Evolutionary conservation across 1,140 invertebrate species (phyloP).

Genomic region (Drosophila insularis): DNA sequence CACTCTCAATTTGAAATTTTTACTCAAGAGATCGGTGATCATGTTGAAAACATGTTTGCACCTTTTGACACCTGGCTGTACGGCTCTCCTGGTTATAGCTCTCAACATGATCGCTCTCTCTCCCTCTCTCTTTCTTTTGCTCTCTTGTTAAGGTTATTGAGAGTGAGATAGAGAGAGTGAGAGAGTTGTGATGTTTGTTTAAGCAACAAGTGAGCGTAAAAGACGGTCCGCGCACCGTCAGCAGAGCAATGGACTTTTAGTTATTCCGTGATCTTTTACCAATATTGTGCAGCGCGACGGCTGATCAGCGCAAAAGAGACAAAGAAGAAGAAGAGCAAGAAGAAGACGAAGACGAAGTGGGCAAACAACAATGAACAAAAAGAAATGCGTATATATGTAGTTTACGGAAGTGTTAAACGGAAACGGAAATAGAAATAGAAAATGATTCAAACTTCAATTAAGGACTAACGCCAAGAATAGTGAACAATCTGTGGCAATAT

Average conservation of each 20-base stretch:
- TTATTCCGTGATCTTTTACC: slow-evolving; percentile 82
- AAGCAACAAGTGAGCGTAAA: slow-evolving; percentile 67
- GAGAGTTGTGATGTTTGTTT: not conserved
- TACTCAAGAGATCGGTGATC: slow-evolving; percentile 7
- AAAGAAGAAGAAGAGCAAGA: slow-evolving; percentile 29
- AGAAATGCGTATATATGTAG: slow-evolving; percentile 15
- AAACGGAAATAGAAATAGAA: not conserved
- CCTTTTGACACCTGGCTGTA: slow-evolving; percentile 13
- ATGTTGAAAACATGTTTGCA: slow-evolving; percentile 8
- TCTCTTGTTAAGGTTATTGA: slow-evolving; percentile 8
- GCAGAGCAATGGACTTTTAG: slow-evolving; percentile 82
- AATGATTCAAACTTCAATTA: not conserved
- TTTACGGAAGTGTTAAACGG: slow-evolving; percentile 46
- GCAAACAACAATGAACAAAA: slow-evolving; percentile 16
- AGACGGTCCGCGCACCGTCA: slow-evolving; percentile 77
- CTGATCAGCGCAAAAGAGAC: slow-evolving; percentile 46
- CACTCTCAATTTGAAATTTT: slow-evolving; percentile 11
- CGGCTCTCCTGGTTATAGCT: slow-evolving; percentile 13
- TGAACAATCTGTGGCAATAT: not conserved
- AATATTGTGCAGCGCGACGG: slow-evolving; percentile 82
- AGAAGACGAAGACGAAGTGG: slow-evolving; percentile 39
- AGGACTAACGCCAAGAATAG: not conserved
- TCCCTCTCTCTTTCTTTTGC: slow-evolving; percentile 10
- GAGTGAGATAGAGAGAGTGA: slow-evolving; percentile 22
- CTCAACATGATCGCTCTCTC: not conserved